These are phyloP conservation scores for Bombus cullumanus DNA, from an alignment of 1,140 invertebrate species.

Conservation along the genomic window DNA sequence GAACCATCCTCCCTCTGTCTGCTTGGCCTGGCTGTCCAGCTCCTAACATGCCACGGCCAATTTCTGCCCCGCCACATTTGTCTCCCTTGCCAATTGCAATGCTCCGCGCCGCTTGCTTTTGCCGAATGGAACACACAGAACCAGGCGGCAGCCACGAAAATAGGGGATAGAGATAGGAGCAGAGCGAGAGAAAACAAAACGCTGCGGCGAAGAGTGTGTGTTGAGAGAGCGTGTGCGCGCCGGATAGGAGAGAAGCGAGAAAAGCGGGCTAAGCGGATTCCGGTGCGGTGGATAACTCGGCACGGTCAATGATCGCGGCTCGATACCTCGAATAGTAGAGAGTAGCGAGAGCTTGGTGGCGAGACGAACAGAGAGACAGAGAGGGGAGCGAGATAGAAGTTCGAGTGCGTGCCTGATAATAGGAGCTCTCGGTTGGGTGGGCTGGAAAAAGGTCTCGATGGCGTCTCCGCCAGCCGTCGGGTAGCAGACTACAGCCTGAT, in stretches of 20 bases:
- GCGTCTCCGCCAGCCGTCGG: neutral
- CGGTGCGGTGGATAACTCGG: conserved; percentile 54
- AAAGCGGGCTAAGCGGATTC: conserved; percentile 50
- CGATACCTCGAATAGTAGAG: conserved; percentile 39
- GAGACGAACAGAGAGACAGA: neutral
- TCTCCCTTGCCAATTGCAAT: conserved; percentile 78
- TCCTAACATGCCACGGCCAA: conserved; percentile 74
- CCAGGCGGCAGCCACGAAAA: conserved; percentile 17
- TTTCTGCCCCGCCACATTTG: conserved; percentile 79
- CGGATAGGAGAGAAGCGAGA: conserved; percentile 22
- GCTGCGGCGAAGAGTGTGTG: neutral
- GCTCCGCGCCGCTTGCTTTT: neutral
- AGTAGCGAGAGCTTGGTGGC: neutral
- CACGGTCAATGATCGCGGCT: conserved; percentile 65
- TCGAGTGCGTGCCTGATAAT: conserved; percentile 36
- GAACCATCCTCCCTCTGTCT: conserved; percentile 39
- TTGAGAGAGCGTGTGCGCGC: neutral
- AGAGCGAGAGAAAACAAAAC: neutral
- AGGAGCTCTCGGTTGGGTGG: neutral
- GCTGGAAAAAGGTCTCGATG: conserved; percentile 15
- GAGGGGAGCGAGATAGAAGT: neutral
- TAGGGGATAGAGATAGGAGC: neutral
- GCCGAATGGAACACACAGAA: conserved; percentile 31
- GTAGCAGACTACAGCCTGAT: neutral
- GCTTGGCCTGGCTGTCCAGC: conserved; percentile 36